These are phyloP conservation scores for Andrena trimmerana DNA, from an alignment of 2,888 invertebrate genomes.

Conservation along the genomic window DNA sequence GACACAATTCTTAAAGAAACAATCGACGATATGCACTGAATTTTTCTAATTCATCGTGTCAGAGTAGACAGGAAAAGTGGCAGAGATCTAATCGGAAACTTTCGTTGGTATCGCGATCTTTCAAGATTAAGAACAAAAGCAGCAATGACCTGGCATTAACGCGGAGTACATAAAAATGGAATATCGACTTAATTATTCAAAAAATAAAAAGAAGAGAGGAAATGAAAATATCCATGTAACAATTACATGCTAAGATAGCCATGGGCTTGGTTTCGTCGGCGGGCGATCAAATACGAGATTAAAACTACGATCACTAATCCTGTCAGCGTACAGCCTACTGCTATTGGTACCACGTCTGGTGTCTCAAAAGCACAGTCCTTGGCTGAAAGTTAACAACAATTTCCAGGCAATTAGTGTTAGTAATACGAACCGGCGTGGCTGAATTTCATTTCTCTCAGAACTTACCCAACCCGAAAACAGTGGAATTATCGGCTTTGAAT, in stretches of 20 bases:
- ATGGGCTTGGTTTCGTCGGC: slow-evolving; percentile 92
- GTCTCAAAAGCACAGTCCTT: slow-evolving; percentile 91
- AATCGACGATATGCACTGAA: slow-evolving; percentile 25
- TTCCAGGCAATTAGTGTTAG: not conserved
- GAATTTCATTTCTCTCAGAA: not conserved
- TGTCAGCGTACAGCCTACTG: slow-evolving; percentile 97
- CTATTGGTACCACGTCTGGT: slow-evolving; percentile 97
- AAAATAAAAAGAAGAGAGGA: not conserved
- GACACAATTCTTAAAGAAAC: slow-evolving; percentile 17
- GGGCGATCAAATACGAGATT: slow-evolving; percentile 96
- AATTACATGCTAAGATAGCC: slow-evolving; percentile 95
- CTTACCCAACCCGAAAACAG: slow-evolving; percentile 89
- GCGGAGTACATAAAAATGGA: slow-evolving; percentile 54
- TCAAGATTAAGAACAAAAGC: slow-evolving; percentile 13
- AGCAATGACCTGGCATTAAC: slow-evolving; percentile 41
- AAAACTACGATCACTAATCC: slow-evolving; percentile 96
- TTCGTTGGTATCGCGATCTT: not conserved
- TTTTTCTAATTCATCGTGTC: slow-evolving; percentile 12
- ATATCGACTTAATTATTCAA: slow-evolving; percentile 57
- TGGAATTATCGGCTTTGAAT: slow-evolving; percentile 87
- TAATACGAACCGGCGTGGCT: not conserved
- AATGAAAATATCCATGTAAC: slow-evolving; percentile 39
- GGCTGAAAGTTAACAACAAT: slow-evolving; percentile 85
- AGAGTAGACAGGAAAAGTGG: not conserved
- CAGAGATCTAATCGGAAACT: not conserved